phyloP scores from a whole-genome alignment of 2,888 invertebrate species.

The Agrotis exclamationis region DNA sequence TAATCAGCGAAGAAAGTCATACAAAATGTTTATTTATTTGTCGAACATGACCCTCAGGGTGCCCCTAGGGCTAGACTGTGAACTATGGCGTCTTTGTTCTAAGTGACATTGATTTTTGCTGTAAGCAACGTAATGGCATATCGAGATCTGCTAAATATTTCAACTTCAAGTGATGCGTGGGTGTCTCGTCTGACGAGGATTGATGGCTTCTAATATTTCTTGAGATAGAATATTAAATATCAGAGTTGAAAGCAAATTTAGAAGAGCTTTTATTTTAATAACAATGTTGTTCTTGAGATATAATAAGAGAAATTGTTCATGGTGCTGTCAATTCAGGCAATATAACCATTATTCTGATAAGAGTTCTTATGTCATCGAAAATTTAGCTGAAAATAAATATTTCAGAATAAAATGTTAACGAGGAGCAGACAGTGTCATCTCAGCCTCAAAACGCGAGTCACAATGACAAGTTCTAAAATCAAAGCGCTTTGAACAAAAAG shows the following conservation, averaged over 20 bases:
- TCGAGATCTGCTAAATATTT: constrained; percentile 59
- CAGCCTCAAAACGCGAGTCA: constrained; percentile 20
- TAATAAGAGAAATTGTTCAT: not conserved
- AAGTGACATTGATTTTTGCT: constrained; percentile 74
- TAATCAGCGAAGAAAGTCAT: constrained; percentile 87
- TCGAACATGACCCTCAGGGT: constrained; percentile 76
- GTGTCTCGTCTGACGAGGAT: constrained; percentile 25
- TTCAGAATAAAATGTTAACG: not conserved
- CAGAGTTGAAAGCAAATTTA: not conserved
- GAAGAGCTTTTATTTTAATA: not conserved
- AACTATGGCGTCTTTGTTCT: constrained; percentile 71
- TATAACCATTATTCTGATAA: not conserved
- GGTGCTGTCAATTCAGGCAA: not conserved
- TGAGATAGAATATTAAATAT: constrained; percentile 7
- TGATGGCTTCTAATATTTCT: constrained; percentile 22
- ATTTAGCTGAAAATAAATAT: not conserved
- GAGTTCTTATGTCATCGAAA: not conserved
- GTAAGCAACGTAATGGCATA: constrained; percentile 53
- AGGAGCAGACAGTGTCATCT: constrained; percentile 7
- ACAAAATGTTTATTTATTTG: constrained; percentile 87
- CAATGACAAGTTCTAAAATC: constrained; percentile 47
- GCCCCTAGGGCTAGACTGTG: constrained; percentile 66
- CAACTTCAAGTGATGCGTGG: constrained; percentile 38
- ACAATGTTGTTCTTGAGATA: not conserved
- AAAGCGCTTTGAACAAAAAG: constrained; percentile 51